Percentiles rank a stretch among this genome's conserved stretches.
Conservation (phyloP, 2,888 invertebrate genomes). For the Scaptomyza tumidula region DNA sequence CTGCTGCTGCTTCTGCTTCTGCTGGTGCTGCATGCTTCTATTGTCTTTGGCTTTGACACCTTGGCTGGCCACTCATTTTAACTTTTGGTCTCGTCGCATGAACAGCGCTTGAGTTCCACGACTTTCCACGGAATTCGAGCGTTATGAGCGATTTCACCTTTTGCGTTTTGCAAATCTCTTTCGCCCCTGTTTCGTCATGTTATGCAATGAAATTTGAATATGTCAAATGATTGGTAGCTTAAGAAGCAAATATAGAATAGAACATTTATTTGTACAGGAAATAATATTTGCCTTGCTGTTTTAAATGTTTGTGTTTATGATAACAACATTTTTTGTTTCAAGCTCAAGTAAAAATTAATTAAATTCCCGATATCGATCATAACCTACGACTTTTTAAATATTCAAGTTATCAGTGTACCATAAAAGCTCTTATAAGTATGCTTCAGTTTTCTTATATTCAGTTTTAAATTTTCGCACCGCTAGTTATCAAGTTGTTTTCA, state of each 20-base stretch:
- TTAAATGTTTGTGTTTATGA: too few species aligned
- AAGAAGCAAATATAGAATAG: too few species aligned
- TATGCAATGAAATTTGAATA: slow-evolving; percentile 15
- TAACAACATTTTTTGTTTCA: too few species aligned
- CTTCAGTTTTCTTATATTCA: slow-evolving; percentile 3
- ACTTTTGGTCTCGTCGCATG: slow-evolving; percentile 65
- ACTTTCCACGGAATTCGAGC: slow-evolving; percentile 9
- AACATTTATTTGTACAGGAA: too few species aligned
- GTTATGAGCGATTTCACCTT: background rate
- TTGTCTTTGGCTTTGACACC: slow-evolving; percentile 69
- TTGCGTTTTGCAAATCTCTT: slow-evolving; percentile 1
- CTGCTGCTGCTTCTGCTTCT: slow-evolving; percentile 24
- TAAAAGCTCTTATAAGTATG: slow-evolving; percentile 23
- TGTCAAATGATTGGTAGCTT: background rate
- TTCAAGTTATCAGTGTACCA: background rate
- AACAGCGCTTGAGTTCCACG: slow-evolving; percentile 27
- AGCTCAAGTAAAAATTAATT: too few species aligned
- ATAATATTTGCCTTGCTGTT: too few species aligned
- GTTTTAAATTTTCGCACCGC: slow-evolving; percentile 9
- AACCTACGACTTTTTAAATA: too few species aligned
- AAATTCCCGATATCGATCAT: too few species aligned
- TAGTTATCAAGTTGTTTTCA: slow-evolving; percentile 26
- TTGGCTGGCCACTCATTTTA: slow-evolving; percentile 64
- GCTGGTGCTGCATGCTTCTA: slow-evolving; percentile 46
- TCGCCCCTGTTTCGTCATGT: background rate